phyloP scores from a whole-genome alignment of 64 coral and sea anemone genomes.

The Trachythela sp. region DNA sequence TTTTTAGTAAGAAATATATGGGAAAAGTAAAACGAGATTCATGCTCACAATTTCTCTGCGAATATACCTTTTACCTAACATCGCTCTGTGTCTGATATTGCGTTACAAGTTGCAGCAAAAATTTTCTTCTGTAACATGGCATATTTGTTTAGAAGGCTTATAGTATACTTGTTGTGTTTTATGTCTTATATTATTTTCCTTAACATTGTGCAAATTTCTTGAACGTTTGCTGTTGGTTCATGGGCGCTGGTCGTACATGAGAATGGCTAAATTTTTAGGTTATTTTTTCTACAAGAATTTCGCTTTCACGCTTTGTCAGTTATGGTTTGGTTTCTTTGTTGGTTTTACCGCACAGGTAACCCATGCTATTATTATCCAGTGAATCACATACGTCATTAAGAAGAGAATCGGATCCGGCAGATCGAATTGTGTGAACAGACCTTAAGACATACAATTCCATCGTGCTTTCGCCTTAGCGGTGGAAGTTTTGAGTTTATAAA shows the following conservation, averaged over 20 bases:
- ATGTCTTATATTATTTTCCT: constrained; percentile 81
- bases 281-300: constrained; percentile 99
- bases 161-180: constrained; percentile 48
- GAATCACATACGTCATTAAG: background rate
- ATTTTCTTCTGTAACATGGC: too few relatives aligned
- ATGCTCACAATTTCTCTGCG: too few relatives aligned
- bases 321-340: constrained; percentile 90
- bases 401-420: background rate
- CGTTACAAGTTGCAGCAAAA: too few relatives aligned
- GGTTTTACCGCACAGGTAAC: constrained; percentile 94
- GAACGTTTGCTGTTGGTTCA: constrained; percentile 78
- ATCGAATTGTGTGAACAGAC: too few relatives aligned
- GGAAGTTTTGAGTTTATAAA: too few relatives aligned
- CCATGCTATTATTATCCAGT: background rate
- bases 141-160: background rate
- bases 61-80: too few relatives aligned
- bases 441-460: too few relatives aligned
- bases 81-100: too few relatives aligned
- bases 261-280: constrained; percentile 99
- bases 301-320: constrained; percentile 89
- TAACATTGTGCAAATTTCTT: constrained; percentile 79
- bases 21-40: too few relatives aligned
- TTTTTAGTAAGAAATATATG: too few relatives aligned
- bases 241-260: constrained; percentile 99
- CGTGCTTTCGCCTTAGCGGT: too few relatives aligned